phyloP scores from a whole-genome alignment of 2,113 vertebrate species.

The Smithornis capensis region DNA sequence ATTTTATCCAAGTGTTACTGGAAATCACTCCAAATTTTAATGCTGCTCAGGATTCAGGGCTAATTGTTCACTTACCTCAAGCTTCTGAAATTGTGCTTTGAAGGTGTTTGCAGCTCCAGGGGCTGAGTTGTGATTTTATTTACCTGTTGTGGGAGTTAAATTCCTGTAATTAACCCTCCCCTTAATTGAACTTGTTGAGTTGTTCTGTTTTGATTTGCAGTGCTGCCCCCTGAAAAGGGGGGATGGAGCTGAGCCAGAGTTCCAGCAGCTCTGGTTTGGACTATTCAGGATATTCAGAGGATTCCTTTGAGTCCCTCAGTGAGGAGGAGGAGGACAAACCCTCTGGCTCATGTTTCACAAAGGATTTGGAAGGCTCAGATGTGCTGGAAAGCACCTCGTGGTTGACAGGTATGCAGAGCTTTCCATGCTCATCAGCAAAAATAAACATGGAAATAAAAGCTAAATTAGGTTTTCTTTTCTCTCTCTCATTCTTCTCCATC shows the following conservation, averaged over 20 bases:
- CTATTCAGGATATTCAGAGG: not conserved
- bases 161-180: not conserved
- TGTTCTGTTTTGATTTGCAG: not conserved
- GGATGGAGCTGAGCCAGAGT: not conserved
- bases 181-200: not conserved
- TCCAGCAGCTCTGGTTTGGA: not conserved
- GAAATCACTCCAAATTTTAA: not conserved
- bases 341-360: not conserved
- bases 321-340: not conserved
- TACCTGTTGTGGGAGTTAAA: not conserved
- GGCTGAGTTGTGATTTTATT: not conserved
- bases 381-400: fast-evolving
- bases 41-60: not conserved
- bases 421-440: not conserved
- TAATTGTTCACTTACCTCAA: not conserved
- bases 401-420: not conserved
- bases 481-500: not conserved
- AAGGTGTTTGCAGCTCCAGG: not conserved
- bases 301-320: not conserved
- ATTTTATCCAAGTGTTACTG: not conserved
- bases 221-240: not conserved
- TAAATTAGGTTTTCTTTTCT: not conserved
- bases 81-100: not conserved
- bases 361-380: not conserved
- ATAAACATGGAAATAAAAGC: not conserved